These are phyloP conservation scores for Peromyscus leucopus DNA, from an alignment of 2,113 vertebrate genomes.

Conservation along the genomic window DNA sequence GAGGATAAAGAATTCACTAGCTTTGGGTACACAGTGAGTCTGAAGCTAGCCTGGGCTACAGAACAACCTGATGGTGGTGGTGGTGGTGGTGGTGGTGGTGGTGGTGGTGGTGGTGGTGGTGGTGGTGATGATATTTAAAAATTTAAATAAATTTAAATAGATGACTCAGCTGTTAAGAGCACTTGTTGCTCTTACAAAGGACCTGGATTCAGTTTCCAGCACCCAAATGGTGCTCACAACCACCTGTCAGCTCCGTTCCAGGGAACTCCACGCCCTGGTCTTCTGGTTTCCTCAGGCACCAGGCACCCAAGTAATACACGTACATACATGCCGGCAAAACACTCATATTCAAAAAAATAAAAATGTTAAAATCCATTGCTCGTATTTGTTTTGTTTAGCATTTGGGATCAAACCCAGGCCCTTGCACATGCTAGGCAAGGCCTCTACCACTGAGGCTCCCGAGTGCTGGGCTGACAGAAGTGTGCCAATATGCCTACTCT, in stretches of 20 bases:
- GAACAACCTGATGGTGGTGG: not conserved
- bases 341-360: not conserved
- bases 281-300: not conserved
- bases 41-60: not conserved
- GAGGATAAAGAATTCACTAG: not conserved
- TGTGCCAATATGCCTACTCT: no score
- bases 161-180: not conserved
- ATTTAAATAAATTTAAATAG: not conserved
- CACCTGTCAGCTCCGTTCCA: not conserved
- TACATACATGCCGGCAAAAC: not conserved
- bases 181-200: not conserved
- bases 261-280: not conserved
- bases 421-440: not conserved
- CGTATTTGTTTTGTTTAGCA: not conserved
- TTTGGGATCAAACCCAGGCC: not conserved
- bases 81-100: no score
- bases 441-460: not conserved
- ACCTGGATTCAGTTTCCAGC: not conserved
- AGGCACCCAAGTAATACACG: not conserved
- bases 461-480: not conserved
- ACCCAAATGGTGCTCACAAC: not conserved
- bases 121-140: not conserved
- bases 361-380: not conserved
- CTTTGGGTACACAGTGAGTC: not conserved
- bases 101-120: no score